Conservation (phyloP, 2,113 vertebrate species). For the Echinops telfairi region DNA sequence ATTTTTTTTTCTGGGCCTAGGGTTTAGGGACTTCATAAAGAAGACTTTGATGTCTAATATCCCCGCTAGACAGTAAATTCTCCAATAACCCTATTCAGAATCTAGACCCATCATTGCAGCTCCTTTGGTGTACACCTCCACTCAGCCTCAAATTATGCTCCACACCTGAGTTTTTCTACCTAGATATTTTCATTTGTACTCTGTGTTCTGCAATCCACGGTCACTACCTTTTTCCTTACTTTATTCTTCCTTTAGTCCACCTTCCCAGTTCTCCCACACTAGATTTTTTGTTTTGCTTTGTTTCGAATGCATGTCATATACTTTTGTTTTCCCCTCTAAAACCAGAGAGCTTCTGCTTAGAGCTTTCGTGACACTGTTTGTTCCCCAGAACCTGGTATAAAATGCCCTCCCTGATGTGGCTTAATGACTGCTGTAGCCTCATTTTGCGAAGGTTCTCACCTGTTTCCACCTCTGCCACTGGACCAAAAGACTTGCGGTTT, state of each 20-base stretch:
- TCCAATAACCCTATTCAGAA: background rate
- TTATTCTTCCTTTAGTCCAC: background rate
- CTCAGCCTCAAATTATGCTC: background rate
- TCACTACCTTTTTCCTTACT: background rate
- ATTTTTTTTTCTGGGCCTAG: background rate
- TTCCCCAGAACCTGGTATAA: background rate
- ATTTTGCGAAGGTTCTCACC: background rate
- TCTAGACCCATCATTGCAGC: background rate
- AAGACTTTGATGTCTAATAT: accelerated
- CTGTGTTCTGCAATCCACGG: background rate
- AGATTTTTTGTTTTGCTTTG: background rate
- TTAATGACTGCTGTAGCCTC: background rate
- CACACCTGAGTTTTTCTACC: background rate
- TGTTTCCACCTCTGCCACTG: background rate
- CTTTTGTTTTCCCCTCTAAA: background rate
- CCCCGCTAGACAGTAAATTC: background rate
- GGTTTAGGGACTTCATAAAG: background rate
- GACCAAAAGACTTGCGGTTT: background rate
- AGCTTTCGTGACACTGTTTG: background rate
- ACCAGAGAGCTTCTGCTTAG: background rate
- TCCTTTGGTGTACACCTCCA: background rate
- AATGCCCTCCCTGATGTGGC: background rate
- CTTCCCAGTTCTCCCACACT: background rate
- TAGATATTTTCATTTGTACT: background rate
- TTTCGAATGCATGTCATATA: background rate